Percentiles rank a stretch among this genome's conserved stretches.
Evolutionary conservation across 2,113 vertebrate species (phyloP).

Genomic region (Nymphicus hollandicus): DNA sequence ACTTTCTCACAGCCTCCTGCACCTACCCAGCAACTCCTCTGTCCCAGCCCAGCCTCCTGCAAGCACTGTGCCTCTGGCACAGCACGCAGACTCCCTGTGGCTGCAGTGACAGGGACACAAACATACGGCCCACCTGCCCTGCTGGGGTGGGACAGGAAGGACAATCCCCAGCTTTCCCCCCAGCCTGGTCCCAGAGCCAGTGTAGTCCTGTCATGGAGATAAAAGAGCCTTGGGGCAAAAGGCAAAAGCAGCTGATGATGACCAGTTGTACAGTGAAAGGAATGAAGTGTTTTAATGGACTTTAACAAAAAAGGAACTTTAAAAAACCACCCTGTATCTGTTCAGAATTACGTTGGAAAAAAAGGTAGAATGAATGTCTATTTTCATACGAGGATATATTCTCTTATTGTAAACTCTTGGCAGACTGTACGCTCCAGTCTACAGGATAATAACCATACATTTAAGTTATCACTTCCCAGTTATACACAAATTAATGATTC

Average conservation of each 20-base stretch:
- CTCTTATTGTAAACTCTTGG: not conserved
- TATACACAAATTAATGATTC: slow-evolving; percentile 46
- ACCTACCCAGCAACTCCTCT: not conserved
- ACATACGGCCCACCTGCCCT: too few relatives aligned
- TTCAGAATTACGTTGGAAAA: not conserved
- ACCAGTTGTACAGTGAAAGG: not conserved
- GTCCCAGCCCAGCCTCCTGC: not conserved
- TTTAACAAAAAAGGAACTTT: not conserved
- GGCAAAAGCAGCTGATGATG: not conserved
- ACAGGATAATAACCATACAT: not conserved
- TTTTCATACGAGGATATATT: not conserved
- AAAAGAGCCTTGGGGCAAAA: not conserved
- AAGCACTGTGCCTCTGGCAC: rapidly evolving
- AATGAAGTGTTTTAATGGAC: not conserved
- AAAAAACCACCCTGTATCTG: not conserved
- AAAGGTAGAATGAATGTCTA: not conserved
- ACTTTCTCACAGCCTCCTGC: not conserved
- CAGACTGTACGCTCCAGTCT: not conserved
- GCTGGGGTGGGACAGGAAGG: not conserved
- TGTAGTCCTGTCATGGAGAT: rapidly evolving
- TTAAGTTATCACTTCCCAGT: slow-evolving; percentile 69
- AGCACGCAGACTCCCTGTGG: rapidly evolving
- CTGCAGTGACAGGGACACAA: not conserved
- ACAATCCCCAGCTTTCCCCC: not conserved
- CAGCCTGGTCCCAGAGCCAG: not conserved